A percentile compares a stretch with the other conserved stretches of the same genome.
Conservation (phyloP, 1,140 invertebrate species). For the Frieseomelitta varia region DNA sequence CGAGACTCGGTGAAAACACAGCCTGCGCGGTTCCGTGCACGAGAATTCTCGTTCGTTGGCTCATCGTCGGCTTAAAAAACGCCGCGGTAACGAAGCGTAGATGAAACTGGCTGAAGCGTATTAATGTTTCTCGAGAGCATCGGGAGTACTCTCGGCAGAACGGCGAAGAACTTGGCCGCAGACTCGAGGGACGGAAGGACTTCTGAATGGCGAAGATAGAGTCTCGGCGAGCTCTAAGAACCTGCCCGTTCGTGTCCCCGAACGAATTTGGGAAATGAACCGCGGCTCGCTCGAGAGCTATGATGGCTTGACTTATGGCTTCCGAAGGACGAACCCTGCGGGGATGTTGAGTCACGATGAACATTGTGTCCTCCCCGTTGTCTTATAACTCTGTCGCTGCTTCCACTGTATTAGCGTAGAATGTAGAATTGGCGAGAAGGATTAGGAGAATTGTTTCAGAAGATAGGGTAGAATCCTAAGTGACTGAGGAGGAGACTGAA, state of each 20-base stretch:
- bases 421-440: not conserved
- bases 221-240: not conserved
- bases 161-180: not conserved
- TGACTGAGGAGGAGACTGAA: too few species aligned
- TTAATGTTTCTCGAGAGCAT: constrained; percentile 27
- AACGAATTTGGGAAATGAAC: constrained; percentile 43
- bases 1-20: constrained; percentile 44
- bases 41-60: constrained; percentile 53
- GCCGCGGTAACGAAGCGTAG: constrained; percentile 40
- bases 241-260: not conserved
- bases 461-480: too few species aligned
- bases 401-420: not conserved
- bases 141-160: not conserved
- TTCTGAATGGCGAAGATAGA: constrained; percentile 57
- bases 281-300: not conserved
- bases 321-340: not conserved
- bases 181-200: constrained; percentile 41
- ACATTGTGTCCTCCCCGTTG: not conserved
- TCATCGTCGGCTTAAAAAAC: constrained; percentile 51
- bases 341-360: not conserved
- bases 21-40: not conserved
- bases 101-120: constrained; percentile 28
- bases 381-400: not conserved
- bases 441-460: too few species aligned
- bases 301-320: constrained; percentile 39